Percentiles rank a stretch among this genome's conserved stretches.
Conservation (phyloP, 2,888 invertebrate genomes). For the Pollenia amentaria region DNA sequence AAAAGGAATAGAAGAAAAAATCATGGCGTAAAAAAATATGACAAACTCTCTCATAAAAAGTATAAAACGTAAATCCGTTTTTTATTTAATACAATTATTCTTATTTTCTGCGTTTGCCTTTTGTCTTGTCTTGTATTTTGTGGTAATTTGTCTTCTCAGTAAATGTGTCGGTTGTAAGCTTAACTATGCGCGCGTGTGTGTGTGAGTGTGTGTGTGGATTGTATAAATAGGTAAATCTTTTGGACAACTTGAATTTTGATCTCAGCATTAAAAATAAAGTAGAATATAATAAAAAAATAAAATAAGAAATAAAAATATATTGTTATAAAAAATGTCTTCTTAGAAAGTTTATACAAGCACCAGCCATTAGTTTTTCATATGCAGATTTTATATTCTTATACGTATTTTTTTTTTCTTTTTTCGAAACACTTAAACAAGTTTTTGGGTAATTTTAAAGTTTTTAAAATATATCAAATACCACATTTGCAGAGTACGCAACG, state of each 20-base stretch:
- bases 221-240: conserved; percentile 55
- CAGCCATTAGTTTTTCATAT: conserved; percentile 62
- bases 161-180: conserved; percentile 56
- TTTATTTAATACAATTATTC: conserved; percentile 82
- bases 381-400: conserved; percentile 55
- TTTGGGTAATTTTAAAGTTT: no score
- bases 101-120: conserved; percentile 74
- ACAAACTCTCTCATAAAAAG: conserved; percentile 76
- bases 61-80: conserved; percentile 82
- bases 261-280: conserved; percentile 43
- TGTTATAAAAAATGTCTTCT: conserved; percentile 37
- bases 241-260: conserved; percentile 67
- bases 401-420: not conserved
- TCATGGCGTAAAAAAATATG: conserved; percentile 71
- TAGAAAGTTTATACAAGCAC: conserved; percentile 38
- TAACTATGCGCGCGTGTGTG: conserved; percentile 9
- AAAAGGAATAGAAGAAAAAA: conserved; percentile 51
- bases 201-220: not conserved
- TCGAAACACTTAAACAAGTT: not conserved
- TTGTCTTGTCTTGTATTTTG: conserved; percentile 70
- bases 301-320: conserved; percentile 14
- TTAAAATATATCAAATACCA: no score
- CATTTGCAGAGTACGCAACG: no score
- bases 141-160: conserved; percentile 70
- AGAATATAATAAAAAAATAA: conserved; percentile 6